Evolutionary conservation across 1,140 invertebrate genomes (phyloP).

Genomic region (Cotesia chilonis): DNA sequence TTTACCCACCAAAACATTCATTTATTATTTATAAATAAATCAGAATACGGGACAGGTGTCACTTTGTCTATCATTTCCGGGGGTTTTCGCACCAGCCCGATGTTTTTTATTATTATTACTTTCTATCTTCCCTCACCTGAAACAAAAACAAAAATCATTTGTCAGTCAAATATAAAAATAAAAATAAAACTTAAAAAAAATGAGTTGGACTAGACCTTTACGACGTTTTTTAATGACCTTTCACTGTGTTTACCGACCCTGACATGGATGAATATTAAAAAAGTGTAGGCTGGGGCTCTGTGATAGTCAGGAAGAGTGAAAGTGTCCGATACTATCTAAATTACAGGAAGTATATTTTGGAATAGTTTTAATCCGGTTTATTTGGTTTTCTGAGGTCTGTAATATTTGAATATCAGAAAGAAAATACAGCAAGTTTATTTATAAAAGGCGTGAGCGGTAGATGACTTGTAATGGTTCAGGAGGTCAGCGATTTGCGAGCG

Average conservation of each 20-base stretch:
- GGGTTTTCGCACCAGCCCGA: constrained; percentile 42
- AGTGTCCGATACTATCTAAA: constrained; percentile 14
- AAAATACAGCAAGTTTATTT: no score
- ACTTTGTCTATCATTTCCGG: constrained; percentile 44
- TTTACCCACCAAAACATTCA: no score
- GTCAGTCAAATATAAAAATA: background rate
- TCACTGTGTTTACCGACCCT: constrained; percentile 6
- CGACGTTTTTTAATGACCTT: background rate
- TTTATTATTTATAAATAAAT: constrained; percentile 38
- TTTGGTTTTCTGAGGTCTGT: background rate
- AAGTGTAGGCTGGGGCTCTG: background rate
- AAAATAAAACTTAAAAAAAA: background rate
- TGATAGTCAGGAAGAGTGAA: constrained; percentile 10
- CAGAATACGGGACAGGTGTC: constrained; percentile 47
- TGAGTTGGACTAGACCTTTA: no score
- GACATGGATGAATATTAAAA: constrained; percentile 20
- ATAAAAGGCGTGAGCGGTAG: background rate
- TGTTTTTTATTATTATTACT: constrained; percentile 20
- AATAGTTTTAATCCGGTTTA: background rate
- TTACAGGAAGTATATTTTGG: constrained; percentile 5
- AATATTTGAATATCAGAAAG: background rate
- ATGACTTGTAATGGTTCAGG: constrained; percentile 25
- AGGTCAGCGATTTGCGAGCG: constrained; percentile 24
- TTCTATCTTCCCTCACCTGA: background rate
- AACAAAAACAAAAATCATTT: no score